Percentiles rank a stretch among this genome's conserved stretches.
These are phyloP conservation scores for Orestias chungarensis DNA, from an alignment of 2,797 vertebrate species.

Conservation along the genomic window DNA sequence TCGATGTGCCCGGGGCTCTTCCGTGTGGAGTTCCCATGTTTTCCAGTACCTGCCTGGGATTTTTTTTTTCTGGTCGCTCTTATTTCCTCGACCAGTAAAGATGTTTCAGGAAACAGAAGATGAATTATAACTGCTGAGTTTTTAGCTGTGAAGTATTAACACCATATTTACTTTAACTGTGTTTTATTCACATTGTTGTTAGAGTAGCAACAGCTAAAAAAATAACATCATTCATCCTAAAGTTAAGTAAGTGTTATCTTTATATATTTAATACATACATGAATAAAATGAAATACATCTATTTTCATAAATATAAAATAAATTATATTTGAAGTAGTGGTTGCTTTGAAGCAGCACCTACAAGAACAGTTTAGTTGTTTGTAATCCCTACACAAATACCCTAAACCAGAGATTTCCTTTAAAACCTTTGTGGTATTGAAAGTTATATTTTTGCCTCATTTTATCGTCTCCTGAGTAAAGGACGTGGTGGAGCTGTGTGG, in stretches of 20 bases:
- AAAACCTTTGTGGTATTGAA: conserved; percentile 17
- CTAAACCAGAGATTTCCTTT: neutral
- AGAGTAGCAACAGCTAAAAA: neutral
- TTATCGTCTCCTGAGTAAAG: conserved; percentile 38
- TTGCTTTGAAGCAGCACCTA: neutral
- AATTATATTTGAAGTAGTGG: neutral
- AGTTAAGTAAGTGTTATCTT: too few species aligned
- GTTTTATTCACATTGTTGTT: neutral
- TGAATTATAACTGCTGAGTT: neutral
- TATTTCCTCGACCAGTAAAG: neutral
- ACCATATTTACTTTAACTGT: neutral
- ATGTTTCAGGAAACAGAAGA: neutral
- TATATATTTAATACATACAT: too few species aligned
- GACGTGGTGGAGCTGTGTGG: conserved; percentile 57
- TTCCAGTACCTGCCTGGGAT: neutral
- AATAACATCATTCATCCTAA: neutral
- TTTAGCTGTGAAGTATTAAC: neutral
- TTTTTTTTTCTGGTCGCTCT: neutral
- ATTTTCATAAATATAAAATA: too few species aligned
- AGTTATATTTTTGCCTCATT: conserved; percentile 14
- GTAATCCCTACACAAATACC: conserved; percentile 14
- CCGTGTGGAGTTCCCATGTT: neutral
- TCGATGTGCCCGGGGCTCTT: neutral
- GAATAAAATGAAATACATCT: too few species aligned
- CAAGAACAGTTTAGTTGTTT: neutral